Base-by-base conservation (phyloP, 2,888 invertebrate species). In the Eupithecia vulgata region DNA sequence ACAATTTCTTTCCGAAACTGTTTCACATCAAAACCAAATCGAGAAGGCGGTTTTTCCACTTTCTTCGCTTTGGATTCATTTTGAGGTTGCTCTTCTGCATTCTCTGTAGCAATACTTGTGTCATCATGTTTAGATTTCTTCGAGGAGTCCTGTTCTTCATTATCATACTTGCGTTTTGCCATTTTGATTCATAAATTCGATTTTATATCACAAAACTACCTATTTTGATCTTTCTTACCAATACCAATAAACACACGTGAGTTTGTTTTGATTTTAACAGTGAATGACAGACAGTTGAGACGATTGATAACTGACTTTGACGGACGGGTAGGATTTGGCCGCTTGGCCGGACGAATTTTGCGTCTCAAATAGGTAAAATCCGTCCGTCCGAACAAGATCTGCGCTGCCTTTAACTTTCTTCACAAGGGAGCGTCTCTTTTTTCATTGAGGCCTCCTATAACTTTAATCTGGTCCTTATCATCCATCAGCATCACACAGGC, bases 1-100 rank as follows among this genome's bases (percentile, higher is more conserved):
- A 91, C 84, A 70, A 96, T 82, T 77, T 95, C 95, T 80, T 94
- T 95, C 0, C 96, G 93, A 75, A 96, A 96, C 76, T 95, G 93
- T 87, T 95, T 94, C 73, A 95, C 91, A 84, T 95, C 95, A 82
- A 96, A 96, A 79, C 82, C 87, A 30, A 81, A 82, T 72, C 88
- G 78, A 76, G 81, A 78, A 42, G 82, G n/a, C 72, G 78, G 80
- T 71, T 79, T 81, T 21, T 73, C 72, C 4, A 64, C 69, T 69
- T 68, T 69, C 67, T 69, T 65, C 6, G 68, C 5, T 13, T 70
- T 74, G 12, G 40, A 62, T 76, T 82, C 79, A 77, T 81, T 87
- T 88, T 88, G 87, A 87, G 90, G 88, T 90, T 90, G 87, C 80
- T 75, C 66, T 17, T 78, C 81, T 21, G 75, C 75, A 61, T 78